Percentiles rank a stretch among this genome's conserved stretches.
These are phyloP conservation scores for Periparus ater DNA, from an alignment of 2,797 vertebrate species.

Conservation along the genomic window DNA sequence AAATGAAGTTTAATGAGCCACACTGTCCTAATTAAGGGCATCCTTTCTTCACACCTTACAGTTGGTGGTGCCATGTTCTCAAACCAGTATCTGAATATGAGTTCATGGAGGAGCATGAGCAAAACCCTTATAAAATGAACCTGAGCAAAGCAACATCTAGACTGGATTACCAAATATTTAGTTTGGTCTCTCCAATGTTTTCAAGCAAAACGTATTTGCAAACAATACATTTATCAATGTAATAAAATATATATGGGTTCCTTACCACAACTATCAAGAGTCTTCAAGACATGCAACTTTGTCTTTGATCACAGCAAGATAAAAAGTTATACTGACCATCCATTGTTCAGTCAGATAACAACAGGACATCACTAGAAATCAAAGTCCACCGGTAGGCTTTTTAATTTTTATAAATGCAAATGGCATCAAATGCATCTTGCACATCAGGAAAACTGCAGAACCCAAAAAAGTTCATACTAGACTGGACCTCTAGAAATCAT, in stretches of 20 bases:
- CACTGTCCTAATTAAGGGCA: background rate
- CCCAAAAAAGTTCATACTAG: background rate
- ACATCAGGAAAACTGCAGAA: background rate
- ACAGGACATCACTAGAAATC: background rate
- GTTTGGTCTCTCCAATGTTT: background rate
- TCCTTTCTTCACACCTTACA: background rate
- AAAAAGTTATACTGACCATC: background rate
- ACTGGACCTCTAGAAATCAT: background rate
- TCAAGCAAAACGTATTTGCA: background rate
- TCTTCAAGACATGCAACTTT: background rate
- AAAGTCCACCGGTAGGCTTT: background rate
- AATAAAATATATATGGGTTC: background rate
- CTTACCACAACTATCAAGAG: background rate
- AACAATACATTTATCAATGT: background rate
- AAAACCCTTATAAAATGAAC: background rate
- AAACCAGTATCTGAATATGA: background rate
- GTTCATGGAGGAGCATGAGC: fast-evolving
- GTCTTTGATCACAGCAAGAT: background rate
- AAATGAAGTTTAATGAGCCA: background rate
- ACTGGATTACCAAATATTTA: background rate
- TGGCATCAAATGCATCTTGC: background rate
- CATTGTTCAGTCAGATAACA: background rate
- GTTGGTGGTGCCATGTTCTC: background rate
- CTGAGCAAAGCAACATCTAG: background rate
- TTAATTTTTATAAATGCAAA: background rate